Evolutionary conservation across 2,888 invertebrate genomes (phyloP), one percentile per base, ranked within the genome.

Genomic region (Cistogaster globosa): DNA sequence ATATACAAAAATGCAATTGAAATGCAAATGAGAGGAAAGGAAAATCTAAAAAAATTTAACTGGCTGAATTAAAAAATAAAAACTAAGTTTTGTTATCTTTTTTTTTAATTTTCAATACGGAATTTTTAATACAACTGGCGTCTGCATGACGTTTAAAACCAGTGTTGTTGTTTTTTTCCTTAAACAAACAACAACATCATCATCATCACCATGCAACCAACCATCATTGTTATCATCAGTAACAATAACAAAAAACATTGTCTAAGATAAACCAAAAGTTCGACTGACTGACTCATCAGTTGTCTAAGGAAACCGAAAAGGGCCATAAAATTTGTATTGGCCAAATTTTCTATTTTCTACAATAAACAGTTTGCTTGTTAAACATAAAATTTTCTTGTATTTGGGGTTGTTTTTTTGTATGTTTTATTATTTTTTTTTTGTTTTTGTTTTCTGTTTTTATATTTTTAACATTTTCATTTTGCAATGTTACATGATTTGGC

Each of bases 401-500:
- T 63, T 36, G 7, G 6, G 36, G 51, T 63, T 63, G 26, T 26
- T 9, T 1, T 57, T 57, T 65, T 7, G 7, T 9, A 14, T 22
- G 7, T 16, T 57, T 42, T 63, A 26, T 1, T 4, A 4, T 65
- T 22, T 18, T 67, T 20, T 67, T 32, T 5, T 42, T 18, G 6
- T 45, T 58, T 18, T 65, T n/a, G 2, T 32, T 53, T 32, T 32
- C 6, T 32, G 6, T 7, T 32, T 32, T 22, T 63, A 32, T n/a
- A 18, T 57, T 67, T 60, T 63, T 9, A 58, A 45, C 84, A 80
- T 80, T 80, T 69, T 75, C 75, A 84, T 86, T 84, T 86, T 86
- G 86, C 83, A 86, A 86, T 83, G 83, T 81, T 86, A 85, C 85
- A 86, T 87, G 87, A 87, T 86, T 86, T 82, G 75, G 86, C 87